These are phyloP conservation scores for Ophion slaviceki DNA, from an alignment of 2,888 invertebrate genomes.

Conservation along the genomic window DNA sequence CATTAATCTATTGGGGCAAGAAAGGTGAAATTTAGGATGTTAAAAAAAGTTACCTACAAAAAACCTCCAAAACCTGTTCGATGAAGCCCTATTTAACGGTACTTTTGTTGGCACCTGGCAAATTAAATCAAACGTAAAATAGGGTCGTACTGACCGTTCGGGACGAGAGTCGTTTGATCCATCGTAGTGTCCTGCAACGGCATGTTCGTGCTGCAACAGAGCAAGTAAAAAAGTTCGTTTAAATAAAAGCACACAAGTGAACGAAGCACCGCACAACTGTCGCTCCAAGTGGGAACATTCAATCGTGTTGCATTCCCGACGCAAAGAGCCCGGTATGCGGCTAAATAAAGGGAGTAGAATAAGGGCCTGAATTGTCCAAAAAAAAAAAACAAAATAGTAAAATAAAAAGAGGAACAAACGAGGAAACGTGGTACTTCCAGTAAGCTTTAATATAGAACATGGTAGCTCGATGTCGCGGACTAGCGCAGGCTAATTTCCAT, in stretches of 20 bases:
- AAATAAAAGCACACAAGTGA: neutral
- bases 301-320: slow-evolving; percentile 8
- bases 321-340: neutral
- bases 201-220: slow-evolving; percentile 77
- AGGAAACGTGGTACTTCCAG: slow-evolving; percentile 76
- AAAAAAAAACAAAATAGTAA: slow-evolving; percentile 4
- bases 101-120: neutral
- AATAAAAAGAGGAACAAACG: slow-evolving; percentile 54
- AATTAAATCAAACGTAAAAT: neutral
- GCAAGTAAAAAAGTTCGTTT: slow-evolving; percentile 9
- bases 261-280: neutral
- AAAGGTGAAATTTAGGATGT: too few species aligned
- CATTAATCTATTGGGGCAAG: too few species aligned
- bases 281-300: neutral
- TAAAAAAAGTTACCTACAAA: too few species aligned
- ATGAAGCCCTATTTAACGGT: too few species aligned
- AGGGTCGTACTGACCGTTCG: slow-evolving; percentile 74
- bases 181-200: slow-evolving; percentile 78
- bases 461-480: slow-evolving; percentile 60
- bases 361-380: neutral
- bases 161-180: slow-evolving; percentile 74
- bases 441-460: slow-evolving; percentile 79
- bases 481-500: slow-evolving; percentile 72
- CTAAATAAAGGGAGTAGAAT: neutral
- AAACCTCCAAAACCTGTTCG: too few species aligned